Evolutionary conservation across 2,797 vertebrate genomes (phyloP).

Genomic region (Coranthus polyacanthus): DNA sequence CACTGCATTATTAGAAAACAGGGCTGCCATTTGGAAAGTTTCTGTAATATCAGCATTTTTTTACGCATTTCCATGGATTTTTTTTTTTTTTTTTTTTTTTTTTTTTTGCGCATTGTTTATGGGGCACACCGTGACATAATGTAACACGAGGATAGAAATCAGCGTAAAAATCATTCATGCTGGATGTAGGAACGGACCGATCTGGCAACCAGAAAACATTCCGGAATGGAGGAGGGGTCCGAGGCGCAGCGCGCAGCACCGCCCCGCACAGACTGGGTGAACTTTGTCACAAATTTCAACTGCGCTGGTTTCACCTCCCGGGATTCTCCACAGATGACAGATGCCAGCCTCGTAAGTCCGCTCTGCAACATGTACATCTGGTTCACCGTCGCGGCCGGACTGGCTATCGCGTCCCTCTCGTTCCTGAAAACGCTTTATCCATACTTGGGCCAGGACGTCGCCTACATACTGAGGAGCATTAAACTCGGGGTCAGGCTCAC

Average conservation of each 20-base stretch:
- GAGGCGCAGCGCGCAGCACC: slow-evolving; percentile 18
- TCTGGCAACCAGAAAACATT: slow-evolving; percentile 55
- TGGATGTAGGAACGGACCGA: slow-evolving; percentile 1
- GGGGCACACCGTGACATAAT: no score
- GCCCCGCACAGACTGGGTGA: slow-evolving; percentile 54
- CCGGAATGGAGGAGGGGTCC: slow-evolving; percentile 50
- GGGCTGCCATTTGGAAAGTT: slow-evolving; percentile 22
- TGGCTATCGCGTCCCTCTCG: slow-evolving; percentile 59
- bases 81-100: no score
- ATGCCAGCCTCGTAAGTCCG: background rate
- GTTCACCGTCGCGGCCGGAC: slow-evolving; percentile 62
- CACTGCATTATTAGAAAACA: background rate
- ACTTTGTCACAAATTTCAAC: slow-evolving; percentile 66
- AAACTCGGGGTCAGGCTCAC: slow-evolving; percentile 41
- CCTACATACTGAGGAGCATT: slow-evolving; percentile 58
- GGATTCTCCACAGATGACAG: background rate
- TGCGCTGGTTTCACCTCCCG: background rate
- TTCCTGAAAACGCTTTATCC: slow-evolving; percentile 66
- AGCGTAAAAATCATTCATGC: background rate
- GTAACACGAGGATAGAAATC: no score
- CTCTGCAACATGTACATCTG: slow-evolving; percentile 73
- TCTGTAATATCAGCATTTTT: background rate
- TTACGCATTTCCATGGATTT: no score
- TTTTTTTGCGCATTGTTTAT: no score
- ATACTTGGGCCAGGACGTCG: slow-evolving; percentile 68